These are phyloP conservation scores for Scrobipalpa costella DNA, from an alignment of 2,888 invertebrate genomes.

Conservation along the genomic window DNA sequence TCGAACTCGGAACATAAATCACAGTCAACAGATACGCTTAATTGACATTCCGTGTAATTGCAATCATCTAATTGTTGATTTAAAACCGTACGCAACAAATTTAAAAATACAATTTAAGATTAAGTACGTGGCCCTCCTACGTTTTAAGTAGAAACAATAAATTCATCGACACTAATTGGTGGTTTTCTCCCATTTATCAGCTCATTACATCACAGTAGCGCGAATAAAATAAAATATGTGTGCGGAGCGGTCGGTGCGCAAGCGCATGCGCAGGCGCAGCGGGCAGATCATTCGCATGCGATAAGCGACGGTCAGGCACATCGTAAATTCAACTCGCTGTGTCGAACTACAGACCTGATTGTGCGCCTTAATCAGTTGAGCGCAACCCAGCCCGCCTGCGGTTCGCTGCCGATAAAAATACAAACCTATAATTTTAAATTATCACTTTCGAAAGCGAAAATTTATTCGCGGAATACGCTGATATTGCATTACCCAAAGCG, in stretches of 20 bases:
- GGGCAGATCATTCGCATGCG: constrained; percentile 80
- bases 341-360: constrained; percentile 79
- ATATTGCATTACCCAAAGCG: constrained; percentile 4
- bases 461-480: background rate
- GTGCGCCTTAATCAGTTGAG: constrained; percentile 44
- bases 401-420: constrained; percentile 33
- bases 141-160: constrained; percentile 81
- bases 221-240: constrained; percentile 82
- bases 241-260: constrained; percentile 69
- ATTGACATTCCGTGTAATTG: constrained; percentile 58
- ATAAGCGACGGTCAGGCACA: constrained; percentile 80
- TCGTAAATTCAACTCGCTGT: constrained; percentile 79
- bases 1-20: constrained; percentile 41
- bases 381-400: constrained; percentile 43
- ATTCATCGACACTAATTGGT: constrained; percentile 82
- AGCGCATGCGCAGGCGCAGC: constrained; percentile 75
- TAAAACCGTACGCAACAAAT: constrained; percentile 61
- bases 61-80: constrained; percentile 64
- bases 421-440: constrained; percentile 25
- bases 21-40: constrained; percentile 43
- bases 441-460: constrained; percentile 19
- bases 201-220: constrained; percentile 82
- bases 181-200: constrained; percentile 82
- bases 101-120: constrained; percentile 75
- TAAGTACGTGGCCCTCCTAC: constrained; percentile 77